These are phyloP conservation scores for Zaprionus vittiger DNA, from an alignment of 1,140 invertebrate genomes.

Conservation along the genomic window DNA sequence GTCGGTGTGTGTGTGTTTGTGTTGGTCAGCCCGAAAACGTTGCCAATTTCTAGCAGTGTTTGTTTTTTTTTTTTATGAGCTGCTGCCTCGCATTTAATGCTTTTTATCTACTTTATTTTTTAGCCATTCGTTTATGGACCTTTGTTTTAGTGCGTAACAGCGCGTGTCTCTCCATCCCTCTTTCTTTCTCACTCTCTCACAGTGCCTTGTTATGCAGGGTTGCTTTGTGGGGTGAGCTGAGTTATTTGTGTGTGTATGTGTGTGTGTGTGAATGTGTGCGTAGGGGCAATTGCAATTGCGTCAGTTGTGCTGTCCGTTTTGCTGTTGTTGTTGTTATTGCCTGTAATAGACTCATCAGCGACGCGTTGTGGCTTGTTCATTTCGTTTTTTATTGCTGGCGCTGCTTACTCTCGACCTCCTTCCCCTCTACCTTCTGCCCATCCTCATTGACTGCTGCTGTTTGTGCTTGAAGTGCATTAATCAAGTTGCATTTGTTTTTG, in stretches of 20 bases:
- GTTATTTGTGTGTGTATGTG: background rate
- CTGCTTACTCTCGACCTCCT: background rate
- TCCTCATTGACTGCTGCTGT: slow-evolving; percentile 33
- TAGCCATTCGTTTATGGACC: slow-evolving; percentile 61
- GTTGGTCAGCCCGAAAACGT: slow-evolving; percentile 67
- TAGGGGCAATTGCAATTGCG: slow-evolving; percentile 39
- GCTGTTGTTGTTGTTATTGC: slow-evolving; percentile 54
- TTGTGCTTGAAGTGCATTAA: slow-evolving; percentile 69
- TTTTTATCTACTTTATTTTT: slow-evolving; percentile 79
- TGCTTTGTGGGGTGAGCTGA: slow-evolving; percentile 29
- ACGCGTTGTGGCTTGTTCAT: slow-evolving; percentile 46
- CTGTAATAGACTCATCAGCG: slow-evolving; percentile 77
- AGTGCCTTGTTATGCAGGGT: slow-evolving; percentile 19
- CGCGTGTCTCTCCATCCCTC: slow-evolving; percentile 20
- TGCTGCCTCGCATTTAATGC: slow-evolving; percentile 45
- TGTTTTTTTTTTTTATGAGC: slow-evolving; percentile 38
- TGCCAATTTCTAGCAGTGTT: slow-evolving; percentile 55
- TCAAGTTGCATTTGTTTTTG: slow-evolving; percentile 67
- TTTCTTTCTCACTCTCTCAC: background rate
- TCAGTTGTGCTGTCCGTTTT: slow-evolving; percentile 48
- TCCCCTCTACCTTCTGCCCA: background rate
- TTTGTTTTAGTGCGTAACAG: slow-evolving; percentile 54
- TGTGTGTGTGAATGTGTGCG: slow-evolving; percentile 11
- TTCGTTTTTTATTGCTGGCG: slow-evolving; percentile 59
- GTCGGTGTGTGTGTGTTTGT: slow-evolving; percentile 11